phyloP scores from a whole-genome alignment of 2,797 vertebrate genomes.

The Enteromius thamalakanensis region DNA sequence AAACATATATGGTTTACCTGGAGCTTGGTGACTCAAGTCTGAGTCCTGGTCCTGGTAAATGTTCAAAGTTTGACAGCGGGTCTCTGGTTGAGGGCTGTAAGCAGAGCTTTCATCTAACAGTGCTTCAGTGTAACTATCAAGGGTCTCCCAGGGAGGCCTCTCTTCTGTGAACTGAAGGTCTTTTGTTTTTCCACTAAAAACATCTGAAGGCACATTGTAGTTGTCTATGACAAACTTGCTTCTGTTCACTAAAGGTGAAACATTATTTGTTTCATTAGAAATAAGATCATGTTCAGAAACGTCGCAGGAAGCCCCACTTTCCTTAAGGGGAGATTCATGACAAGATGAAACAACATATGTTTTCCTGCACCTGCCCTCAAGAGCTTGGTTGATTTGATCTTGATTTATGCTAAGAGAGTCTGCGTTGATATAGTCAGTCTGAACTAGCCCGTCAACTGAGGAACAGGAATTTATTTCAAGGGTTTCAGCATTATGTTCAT shows the following conservation, averaged over 20 bases:
- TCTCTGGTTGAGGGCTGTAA: constrained; percentile 51
- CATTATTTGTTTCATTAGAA: constrained; percentile 8
- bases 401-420: not conserved
- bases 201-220: not conserved
- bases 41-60: constrained; percentile 44
- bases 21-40: constrained; percentile 32
- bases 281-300: constrained; percentile 14
- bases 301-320: constrained; percentile 33
- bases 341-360: constrained; percentile 33
- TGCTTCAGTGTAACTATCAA: constrained; percentile 39
- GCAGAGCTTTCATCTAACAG: constrained; percentile 33
- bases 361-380: constrained; percentile 37
- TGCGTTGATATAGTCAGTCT: not conserved
- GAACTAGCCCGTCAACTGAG: not conserved
- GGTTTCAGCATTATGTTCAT: not conserved
- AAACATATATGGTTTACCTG: constrained; percentile 61
- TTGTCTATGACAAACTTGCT: constrained; percentile 1
- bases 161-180: constrained; percentile 66
- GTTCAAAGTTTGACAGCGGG: not conserved
- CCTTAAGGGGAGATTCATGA: not conserved
- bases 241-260: constrained; percentile 5
- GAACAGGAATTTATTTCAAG: not conserved
- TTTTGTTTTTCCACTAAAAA: constrained; percentile 24
- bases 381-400: constrained; percentile 13
- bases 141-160: constrained; percentile 68